Conservation (phyloP, 2,113 vertebrate genomes). For the Actinemys pallida region DNA sequence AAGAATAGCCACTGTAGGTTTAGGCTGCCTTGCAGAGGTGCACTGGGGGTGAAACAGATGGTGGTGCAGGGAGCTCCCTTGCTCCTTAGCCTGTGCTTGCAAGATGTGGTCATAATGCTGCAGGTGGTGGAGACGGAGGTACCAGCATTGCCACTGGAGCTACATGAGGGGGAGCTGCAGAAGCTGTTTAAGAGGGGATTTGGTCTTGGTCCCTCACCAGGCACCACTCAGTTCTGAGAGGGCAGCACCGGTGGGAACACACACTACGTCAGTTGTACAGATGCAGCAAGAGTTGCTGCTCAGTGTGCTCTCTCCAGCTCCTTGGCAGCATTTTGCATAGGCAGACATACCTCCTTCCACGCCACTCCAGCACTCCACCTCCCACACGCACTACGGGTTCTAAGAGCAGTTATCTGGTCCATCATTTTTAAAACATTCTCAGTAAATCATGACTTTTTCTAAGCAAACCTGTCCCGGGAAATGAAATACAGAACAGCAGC, state of each 20-base stretch:
- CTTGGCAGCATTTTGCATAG: background rate
- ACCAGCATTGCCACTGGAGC: background rate
- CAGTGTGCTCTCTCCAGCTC: background rate
- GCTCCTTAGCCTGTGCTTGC: background rate
- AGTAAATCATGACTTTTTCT: background rate
- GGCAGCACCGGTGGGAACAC: background rate
- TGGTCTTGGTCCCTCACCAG: background rate
- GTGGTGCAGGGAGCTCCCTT: background rate
- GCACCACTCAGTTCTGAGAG: background rate
- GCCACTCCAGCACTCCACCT: background rate
- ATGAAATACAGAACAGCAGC: background rate
- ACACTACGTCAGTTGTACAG: background rate
- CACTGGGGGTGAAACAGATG: background rate
- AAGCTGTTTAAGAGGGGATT: background rate
- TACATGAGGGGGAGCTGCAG: background rate
- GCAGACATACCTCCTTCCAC: background rate
- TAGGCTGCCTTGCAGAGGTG: background rate
- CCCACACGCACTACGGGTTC: background rate
- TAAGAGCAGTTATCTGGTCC: background rate
- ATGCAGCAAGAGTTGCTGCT: background rate
- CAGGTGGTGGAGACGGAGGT: background rate
- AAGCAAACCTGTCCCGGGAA: background rate
- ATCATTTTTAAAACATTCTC: background rate
- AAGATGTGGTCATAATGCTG: background rate
- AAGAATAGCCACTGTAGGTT: background rate